phyloP scores from a whole-genome alignment of 2,888 invertebrate genomes.

The Malthinus seriepunctatus region DNA sequence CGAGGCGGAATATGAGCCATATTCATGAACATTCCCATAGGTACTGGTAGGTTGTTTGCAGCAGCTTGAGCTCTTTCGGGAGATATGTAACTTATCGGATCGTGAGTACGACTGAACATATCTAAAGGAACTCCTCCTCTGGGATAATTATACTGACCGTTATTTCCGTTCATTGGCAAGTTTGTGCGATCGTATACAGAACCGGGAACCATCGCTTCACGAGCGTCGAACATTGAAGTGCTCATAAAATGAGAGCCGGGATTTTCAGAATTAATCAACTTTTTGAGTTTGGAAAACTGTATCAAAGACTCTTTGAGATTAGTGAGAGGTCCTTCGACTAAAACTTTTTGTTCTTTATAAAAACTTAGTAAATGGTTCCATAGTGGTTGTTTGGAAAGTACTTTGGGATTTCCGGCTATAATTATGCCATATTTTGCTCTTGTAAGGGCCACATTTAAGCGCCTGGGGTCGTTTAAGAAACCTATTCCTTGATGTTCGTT shows the following conservation, averaged over 20 bases:
- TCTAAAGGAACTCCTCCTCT: slow-evolving; percentile 57
- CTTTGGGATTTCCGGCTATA: slow-evolving; percentile 98
- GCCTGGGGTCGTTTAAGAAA: slow-evolving; percentile 95
- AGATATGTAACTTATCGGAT: slow-evolving; percentile 91
- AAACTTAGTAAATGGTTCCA: slow-evolving; percentile 98
- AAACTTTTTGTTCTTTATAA: slow-evolving; percentile 95
- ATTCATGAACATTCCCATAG: slow-evolving; percentile 93
- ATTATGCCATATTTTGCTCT: slow-evolving; percentile 97
- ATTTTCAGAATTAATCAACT: slow-evolving; percentile 90
- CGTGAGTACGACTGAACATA: slow-evolving; percentile 74
- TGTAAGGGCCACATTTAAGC: slow-evolving; percentile 97
- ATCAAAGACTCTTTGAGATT: slow-evolving; percentile 96
- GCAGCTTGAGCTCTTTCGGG: slow-evolving; percentile 77
- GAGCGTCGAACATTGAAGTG: slow-evolving; percentile 94
- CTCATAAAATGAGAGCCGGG: slow-evolving; percentile 98
- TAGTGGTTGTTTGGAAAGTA: slow-evolving; percentile 94
- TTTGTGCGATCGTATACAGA: slow-evolving; percentile 85
- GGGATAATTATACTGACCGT: slow-evolving; percentile 45
- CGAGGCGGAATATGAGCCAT: slow-evolving; percentile 79
- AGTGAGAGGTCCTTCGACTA: slow-evolving; percentile 97
- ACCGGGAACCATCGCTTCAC: slow-evolving; percentile 93
- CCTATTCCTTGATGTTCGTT: slow-evolving; percentile 99
- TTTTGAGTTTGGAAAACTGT: slow-evolving; percentile 96
- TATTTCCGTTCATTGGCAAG: slow-evolving; percentile 39
- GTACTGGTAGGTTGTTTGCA: slow-evolving; percentile 84